Conservation (phyloP, 2,888 invertebrate genomes). For the Ferrisia virgata region DNA sequence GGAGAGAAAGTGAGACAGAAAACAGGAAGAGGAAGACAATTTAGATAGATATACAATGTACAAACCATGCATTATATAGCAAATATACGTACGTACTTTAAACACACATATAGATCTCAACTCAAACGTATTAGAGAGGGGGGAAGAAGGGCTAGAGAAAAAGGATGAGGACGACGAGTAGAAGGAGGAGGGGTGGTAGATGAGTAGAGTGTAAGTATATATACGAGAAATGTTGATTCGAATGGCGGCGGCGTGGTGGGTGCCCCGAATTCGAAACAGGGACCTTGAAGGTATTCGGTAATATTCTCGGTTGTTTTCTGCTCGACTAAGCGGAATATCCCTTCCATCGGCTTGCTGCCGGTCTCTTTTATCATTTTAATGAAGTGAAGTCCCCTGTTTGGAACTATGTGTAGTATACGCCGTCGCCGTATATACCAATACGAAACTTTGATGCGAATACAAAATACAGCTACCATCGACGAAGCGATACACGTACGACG, state of each 20-base stretch:
- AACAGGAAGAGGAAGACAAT: not conserved
- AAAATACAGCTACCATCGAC: too few species aligned
- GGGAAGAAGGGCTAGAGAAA: not conserved
- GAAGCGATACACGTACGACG: too few species aligned
- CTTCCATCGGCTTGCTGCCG: not conserved
- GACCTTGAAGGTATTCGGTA: constrained; percentile 22
- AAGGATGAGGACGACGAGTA: not conserved
- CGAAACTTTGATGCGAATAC: not conserved
- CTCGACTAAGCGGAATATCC: constrained; percentile 32
- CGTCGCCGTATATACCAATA: not conserved
- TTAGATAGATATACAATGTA: not conserved
- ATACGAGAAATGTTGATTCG: not conserved
- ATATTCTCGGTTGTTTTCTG: constrained; percentile 31
- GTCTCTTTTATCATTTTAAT: constrained; percentile 11
- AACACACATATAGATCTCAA: too few species aligned
- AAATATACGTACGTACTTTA: not conserved
- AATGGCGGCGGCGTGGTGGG: not conserved
- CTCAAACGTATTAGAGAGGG: not conserved
- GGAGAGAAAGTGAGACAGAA: too few species aligned
- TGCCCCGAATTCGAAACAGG: constrained; percentile 3
- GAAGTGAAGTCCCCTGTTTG: not conserved
- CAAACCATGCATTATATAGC: not conserved
- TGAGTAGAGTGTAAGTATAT: not conserved
- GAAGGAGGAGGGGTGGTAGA: too few species aligned
- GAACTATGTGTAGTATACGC: not conserved